Percentiles rank a stretch among this genome's conserved stretches.
Conservation (phyloP, 2,797 vertebrate species). For the Amniataba percoides region DNA sequence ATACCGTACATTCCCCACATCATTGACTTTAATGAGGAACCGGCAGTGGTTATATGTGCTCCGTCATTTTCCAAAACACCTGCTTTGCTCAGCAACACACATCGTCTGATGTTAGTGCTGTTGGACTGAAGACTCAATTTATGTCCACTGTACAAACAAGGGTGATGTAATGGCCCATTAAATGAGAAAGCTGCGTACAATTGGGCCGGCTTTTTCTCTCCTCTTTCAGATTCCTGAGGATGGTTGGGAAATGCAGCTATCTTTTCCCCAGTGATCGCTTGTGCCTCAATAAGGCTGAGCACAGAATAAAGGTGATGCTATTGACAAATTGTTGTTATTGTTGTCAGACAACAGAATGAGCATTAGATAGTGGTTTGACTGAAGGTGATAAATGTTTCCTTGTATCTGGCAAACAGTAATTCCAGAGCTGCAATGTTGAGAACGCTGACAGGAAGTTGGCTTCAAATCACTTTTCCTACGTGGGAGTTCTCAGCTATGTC, state of each 20-base stretch:
- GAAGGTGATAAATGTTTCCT: slow-evolving; percentile 15
- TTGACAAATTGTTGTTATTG: background rate
- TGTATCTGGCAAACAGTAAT: slow-evolving; percentile 8
- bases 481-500: background rate
- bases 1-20: slow-evolving; percentile 35
- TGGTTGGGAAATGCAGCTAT: background rate
- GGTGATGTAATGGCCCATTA: slow-evolving; percentile 53
- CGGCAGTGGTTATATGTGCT: slow-evolving; percentile 19
- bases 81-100: slow-evolving; percentile 34
- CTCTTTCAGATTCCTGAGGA: background rate
- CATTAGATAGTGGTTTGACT: slow-evolving; percentile 18
- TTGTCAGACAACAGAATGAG: slow-evolving; percentile 15
- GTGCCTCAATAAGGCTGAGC: background rate
- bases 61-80: slow-evolving; percentile 44
- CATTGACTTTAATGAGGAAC: slow-evolving; percentile 52
- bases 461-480: slow-evolving; percentile 7
- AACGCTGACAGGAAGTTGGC: slow-evolving; percentile 39
- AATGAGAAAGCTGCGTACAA: slow-evolving; percentile 31
- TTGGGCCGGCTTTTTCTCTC: background rate
- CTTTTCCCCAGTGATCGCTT: background rate
- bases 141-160: slow-evolving; percentile 36
- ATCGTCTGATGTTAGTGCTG: slow-evolving; percentile 30
- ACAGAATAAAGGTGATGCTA: slow-evolving; percentile 4
- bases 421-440: slow-evolving; percentile 31
- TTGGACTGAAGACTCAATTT: slow-evolving; percentile 28